Percentiles rank a stretch among this genome's conserved stretches.
These are phyloP conservation scores for Ceratosolen fusciceps DNA, from an alignment of 1,140 invertebrate species.

Conservation along the genomic window DNA sequence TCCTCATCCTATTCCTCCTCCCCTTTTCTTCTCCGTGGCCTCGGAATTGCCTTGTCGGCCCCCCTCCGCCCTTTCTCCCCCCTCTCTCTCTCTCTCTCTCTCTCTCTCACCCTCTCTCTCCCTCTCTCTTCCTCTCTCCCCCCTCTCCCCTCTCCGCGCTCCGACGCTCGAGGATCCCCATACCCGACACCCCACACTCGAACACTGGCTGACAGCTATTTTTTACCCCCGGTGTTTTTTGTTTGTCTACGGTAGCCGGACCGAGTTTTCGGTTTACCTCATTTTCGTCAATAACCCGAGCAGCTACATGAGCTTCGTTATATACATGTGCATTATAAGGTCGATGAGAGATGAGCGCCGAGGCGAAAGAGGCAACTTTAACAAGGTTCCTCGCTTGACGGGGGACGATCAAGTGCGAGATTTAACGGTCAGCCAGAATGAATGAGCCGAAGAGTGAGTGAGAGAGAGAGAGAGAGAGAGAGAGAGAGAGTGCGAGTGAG, in stretches of 20 bases:
- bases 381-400: slow-evolving; percentile 26
- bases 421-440: slow-evolving; percentile 57
- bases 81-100: not conserved
- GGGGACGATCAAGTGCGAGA: slow-evolving; percentile 60
- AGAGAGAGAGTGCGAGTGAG: no score
- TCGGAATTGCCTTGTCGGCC: no score
- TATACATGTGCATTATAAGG: slow-evolving; percentile 35
- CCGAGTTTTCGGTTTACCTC: slow-evolving; percentile 16
- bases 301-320: slow-evolving; percentile 14
- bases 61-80: not conserved
- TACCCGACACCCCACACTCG: no score
- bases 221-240: slow-evolving; percentile 3
- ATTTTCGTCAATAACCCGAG: slow-evolving; percentile 30
- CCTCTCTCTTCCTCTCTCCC: not conserved
- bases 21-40: no score
- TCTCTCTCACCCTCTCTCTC: not conserved
- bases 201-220: not conserved
- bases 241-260: slow-evolving; percentile 25
- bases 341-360: slow-evolving; percentile 23
- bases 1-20: not conserved
- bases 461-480: slow-evolving; percentile 14
- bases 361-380: slow-evolving; percentile 23
- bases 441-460: not conserved
- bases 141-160: not conserved
- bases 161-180: no score